Base-by-base conservation (phyloP, 2,113 vertebrate species). In the Pelecanoides urinatrix region DNA sequence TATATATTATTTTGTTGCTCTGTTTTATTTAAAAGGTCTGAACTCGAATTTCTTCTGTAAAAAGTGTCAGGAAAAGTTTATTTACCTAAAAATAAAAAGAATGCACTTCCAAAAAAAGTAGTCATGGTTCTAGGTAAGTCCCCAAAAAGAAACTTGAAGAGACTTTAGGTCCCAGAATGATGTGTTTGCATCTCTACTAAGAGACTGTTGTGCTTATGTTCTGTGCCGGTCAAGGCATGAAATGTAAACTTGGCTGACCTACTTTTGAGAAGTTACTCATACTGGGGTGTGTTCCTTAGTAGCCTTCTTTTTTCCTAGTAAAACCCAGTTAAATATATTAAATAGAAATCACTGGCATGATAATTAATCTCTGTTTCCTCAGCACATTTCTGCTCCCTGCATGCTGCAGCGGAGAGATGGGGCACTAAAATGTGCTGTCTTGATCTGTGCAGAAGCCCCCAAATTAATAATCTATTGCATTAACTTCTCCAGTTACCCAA, bases 191-290 rank as follows among this genome's bases (percentile, higher is more conserved):
- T 71, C 79, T 85, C 38, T 36, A 21, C 40, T 58, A 82, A 87
- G 47, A 91, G 36, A 92, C n/a, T 11, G 26, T 47, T 13, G 1
- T 0, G 2, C 19, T 92, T 71, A 30, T 96, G 91, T 75, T 82
- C 52, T 88, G 36, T 23, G 15, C 26, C 1, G 9, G 67, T 79
- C 68, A 91, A 91, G 86, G 36, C 32, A 88, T 1, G 1, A 92
- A 76, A 92, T 29, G 29, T 86, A 93, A 89, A 95, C 36, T 97
- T 94, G 92, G 93, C 68, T 94, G 91, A 92, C 95, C 90, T 96
- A 90, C 72, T 97, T 97, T 81, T 78, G 19, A 68, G 56, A 80
- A 92, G 56, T 90, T 97, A 91, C 63, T 94, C 97, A 92, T 70
- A 40, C 44, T 77, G 86, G 79, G 86, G 91, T 83, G 63, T 88